phyloP scores from a whole-genome alignment of 2,797 vertebrate species.

The Spinibarbus caldwelli region DNA sequence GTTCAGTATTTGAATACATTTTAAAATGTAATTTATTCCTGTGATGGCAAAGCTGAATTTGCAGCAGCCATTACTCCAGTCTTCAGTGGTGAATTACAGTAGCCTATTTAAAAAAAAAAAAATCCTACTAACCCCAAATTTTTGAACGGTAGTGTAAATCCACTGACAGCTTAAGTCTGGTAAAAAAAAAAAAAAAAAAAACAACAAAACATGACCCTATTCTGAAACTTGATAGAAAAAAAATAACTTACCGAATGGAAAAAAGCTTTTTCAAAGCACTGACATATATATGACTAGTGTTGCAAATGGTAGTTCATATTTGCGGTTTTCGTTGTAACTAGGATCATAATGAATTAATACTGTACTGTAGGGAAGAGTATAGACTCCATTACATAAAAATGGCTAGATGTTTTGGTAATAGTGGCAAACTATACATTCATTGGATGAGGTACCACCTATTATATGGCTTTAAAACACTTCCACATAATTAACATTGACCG shows the following conservation, averaged over 20 bases:
- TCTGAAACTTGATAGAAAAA: not conserved
- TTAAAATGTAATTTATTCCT: not conserved
- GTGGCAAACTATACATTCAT: conserved; percentile 39
- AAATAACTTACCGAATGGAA: conserved; percentile 13
- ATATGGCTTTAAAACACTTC: conserved; percentile 44
- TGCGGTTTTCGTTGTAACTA: not conserved
- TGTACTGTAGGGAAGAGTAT: not conserved
- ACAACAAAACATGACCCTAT: not conserved
- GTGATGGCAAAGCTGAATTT: not conserved
- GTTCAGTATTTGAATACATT: not conserved
- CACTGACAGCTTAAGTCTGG: conserved; percentile 35
- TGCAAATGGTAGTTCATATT: not conserved
- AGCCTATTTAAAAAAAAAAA: no score
- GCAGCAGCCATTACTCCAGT: no score
- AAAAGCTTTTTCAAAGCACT: not conserved
- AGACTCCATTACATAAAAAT: not conserved
- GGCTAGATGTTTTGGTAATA: conserved; percentile 32
- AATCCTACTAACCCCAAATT: not conserved
- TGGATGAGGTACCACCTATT: conserved; percentile 9
- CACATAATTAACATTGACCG: conserved; percentile 11
- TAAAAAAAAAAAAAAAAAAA: no score
- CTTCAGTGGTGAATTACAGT: not conserved
- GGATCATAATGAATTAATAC: conserved; percentile 13
- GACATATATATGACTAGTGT: not conserved
- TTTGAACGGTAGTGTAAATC: not conserved